A percentile compares a stretch with the other conserved stretches of the same genome.
phyloP scores from a whole-genome alignment of 1,140 invertebrate genomes.

The Mycetomoellerius zeteki region DNA sequence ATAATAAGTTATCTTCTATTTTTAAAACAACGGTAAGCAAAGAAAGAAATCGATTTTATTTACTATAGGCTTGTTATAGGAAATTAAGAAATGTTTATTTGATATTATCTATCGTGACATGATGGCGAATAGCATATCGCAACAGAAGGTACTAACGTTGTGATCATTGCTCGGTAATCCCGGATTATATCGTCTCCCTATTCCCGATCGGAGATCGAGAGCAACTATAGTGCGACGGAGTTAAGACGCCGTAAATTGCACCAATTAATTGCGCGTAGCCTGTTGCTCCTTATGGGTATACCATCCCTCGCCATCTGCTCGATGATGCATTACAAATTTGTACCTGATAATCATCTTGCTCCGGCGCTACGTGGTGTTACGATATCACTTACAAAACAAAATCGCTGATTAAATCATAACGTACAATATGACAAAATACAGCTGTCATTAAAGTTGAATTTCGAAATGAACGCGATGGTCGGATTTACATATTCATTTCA shows the following conservation, averaged over 20 bases:
- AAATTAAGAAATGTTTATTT: conserved; percentile 36
- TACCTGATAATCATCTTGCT: conserved; percentile 57
- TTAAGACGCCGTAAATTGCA: conserved; percentile 74
- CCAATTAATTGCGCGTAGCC: conserved; percentile 72
- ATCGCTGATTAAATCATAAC: background rate
- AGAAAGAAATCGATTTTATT: background rate
- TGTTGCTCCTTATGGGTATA: conserved; percentile 69
- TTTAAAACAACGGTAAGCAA: background rate
- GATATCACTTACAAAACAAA: conserved; percentile 30
- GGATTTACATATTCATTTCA: background rate
- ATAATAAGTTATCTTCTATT: background rate
- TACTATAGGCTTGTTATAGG: background rate
- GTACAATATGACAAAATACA: background rate
- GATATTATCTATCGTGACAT: conserved; percentile 10
- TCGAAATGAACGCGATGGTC: background rate
- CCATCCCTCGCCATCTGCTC: conserved; percentile 50
- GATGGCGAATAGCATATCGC: conserved; percentile 32
- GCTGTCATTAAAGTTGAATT: background rate
- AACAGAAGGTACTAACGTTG: conserved; percentile 44
- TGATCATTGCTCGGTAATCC: conserved; percentile 67
- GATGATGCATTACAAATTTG: conserved; percentile 63
- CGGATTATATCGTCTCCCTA: conserved; percentile 68
- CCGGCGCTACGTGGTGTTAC: too few species aligned
- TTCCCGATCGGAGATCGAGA: conserved; percentile 69
- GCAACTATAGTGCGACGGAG: conserved; percentile 18